Percentiles rank a stretch among this genome's conserved stretches.
phyloP scores from a whole-genome alignment of 2,113 vertebrate species.

The Eulacestoma nigropectus region DNA sequence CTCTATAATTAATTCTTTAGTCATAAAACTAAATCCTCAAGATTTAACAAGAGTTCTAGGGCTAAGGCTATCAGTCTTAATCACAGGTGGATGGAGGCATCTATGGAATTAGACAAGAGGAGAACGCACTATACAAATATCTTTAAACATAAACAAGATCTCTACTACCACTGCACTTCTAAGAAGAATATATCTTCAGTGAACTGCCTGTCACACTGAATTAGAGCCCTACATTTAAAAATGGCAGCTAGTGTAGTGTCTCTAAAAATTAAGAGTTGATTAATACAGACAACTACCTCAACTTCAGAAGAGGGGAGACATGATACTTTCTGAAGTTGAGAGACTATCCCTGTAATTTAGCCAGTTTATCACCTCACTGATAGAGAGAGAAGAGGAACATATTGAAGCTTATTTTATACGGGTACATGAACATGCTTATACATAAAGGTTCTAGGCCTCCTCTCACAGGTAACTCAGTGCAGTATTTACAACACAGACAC shows the following conservation, averaged over 20 bases:
- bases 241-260: not conserved
- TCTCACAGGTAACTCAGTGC: not conserved
- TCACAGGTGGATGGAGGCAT: not conserved
- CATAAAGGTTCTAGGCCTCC: not conserved
- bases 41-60: not conserved
- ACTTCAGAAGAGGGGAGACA: not conserved
- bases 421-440: not conserved
- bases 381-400: not conserved
- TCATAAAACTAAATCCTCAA: conserved; percentile 8
- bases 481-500: not conserved
- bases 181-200: not conserved
- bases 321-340: not conserved
- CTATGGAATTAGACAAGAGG: not conserved
- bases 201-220: not conserved
- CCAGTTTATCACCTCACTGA: not conserved
- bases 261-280: not conserved
- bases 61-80: not conserved
- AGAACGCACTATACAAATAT: not conserved
- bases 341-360: not conserved
- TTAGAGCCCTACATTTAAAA: not conserved
- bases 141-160: not conserved
- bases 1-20: not conserved
- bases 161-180: not conserved
- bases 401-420: not conserved
- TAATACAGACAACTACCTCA: not conserved